Evolutionary conservation across 2,888 invertebrate species (phyloP).

Genomic region (Willowsia nigromaculata): DNA sequence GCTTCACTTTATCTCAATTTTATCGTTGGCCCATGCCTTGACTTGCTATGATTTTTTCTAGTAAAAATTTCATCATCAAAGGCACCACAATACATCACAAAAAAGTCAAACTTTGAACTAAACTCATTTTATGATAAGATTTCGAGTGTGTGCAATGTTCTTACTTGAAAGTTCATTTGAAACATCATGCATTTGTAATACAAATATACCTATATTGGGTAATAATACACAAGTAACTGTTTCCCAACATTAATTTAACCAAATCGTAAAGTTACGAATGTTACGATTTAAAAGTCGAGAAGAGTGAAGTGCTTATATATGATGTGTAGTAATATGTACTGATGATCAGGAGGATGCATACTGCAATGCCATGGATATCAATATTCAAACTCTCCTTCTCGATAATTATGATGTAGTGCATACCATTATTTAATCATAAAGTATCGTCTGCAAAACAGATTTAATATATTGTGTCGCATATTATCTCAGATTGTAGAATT

Average conservation of each 20-base stretch:
- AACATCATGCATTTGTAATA: background rate
- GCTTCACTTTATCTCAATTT: background rate
- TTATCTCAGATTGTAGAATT: too few species aligned
- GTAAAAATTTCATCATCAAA: background rate
- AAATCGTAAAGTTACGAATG: too few species aligned
- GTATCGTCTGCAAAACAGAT: too few species aligned
- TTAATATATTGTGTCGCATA: too few species aligned
- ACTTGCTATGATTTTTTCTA: background rate
- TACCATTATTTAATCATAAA: too few species aligned
- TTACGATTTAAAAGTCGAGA: too few species aligned
- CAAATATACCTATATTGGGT: too few species aligned
- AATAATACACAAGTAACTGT: too few species aligned
- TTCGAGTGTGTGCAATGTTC: background rate
- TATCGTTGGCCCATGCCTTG: background rate
- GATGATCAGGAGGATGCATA: background rate
- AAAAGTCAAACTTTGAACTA: conserved; percentile 23
- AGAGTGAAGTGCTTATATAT: background rate
- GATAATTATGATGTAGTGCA: too few species aligned
- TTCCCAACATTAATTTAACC: too few species aligned
- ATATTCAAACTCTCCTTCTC: background rate
- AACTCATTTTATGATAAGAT: background rate
- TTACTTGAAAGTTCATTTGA: too few species aligned
- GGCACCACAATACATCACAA: background rate
- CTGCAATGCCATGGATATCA: conserved; percentile 7
- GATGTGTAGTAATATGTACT: too few species aligned